phyloP scores from a whole-genome alignment of 2,113 vertebrate species.

The Burhinus bistriatus region DNA sequence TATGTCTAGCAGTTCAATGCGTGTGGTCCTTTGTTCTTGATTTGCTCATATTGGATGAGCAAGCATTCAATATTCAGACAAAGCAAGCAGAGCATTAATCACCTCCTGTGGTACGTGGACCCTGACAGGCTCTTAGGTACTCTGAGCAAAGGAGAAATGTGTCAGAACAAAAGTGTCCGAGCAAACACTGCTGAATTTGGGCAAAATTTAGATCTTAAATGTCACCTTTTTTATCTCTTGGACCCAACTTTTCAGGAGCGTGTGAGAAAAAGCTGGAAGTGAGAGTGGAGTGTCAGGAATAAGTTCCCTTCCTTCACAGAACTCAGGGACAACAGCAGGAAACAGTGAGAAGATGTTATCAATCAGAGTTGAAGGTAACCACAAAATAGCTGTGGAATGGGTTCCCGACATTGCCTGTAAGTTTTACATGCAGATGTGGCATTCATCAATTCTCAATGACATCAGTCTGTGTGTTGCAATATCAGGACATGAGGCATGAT shows the following conservation, averaged over 20 bases:
- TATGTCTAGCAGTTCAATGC: background rate
- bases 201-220: background rate
- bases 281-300: background rate
- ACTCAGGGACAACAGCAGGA: background rate
- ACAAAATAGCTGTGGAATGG: conserved; percentile 22
- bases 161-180: background rate
- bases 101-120: background rate
- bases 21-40: background rate
- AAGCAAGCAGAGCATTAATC: background rate
- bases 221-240: background rate
- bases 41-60: background rate
- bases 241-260: background rate
- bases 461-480: conserved; percentile 44
- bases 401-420: conserved; percentile 2
- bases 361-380: conserved; percentile 33
- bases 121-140: background rate
- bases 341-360: background rate
- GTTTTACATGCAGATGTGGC: conserved; percentile 32
- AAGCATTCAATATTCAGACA: background rate
- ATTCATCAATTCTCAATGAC: conserved; percentile 31
- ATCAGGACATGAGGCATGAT: background rate
- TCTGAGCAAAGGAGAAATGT: background rate
- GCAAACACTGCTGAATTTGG: background rate
- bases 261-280: background rate
- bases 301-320: background rate